Evolutionary conservation across 2,797 vertebrate genomes (phyloP), one percentile per base, ranked within the genome.

Genomic region (Coilia nasus): DNA sequence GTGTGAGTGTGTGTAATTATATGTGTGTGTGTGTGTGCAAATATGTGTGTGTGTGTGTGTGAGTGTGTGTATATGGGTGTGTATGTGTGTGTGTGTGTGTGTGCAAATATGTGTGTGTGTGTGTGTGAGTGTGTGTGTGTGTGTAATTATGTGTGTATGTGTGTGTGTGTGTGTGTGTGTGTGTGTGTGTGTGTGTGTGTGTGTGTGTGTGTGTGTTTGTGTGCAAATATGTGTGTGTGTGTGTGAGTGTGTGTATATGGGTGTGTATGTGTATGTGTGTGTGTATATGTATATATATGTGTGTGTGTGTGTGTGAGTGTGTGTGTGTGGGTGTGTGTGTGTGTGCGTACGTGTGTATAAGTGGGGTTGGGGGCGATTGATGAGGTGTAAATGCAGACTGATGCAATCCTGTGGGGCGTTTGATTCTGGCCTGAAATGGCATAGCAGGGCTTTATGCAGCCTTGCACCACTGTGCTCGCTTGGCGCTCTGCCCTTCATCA

Each of bases 331-430:
- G n/a, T n/a, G 23, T 67, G 62, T 28, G 11, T 67, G 25, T 67
- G 64, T 67, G 64, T 31, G 64, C 28, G 64, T 67, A 11, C 28
- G 23, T 28, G 23, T 31, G 23, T 67, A 23, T 67, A 2, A 17
- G 28, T 71, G 60, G 62, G 23, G 62, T 25, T 25, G 67, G 67
- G 28, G 14, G 28, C 6, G 12, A 75, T 31, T 35, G 67, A 75
- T 75, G 62, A 64, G 62, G 62, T 64, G 28, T 75, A 75, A 75
- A 75, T 75, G 17, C 67, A 75, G 67, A 17, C 67, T 75, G 67
- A 75, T 75, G 67, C 67, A 75, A 75, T 35, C 28, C 67, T 35
- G 28, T 19, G 67, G 31, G 67, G 12, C 31, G 28, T 35, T 75
- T 75, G 67, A 75, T 35, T 75, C 67, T 17, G 15, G 67, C 31